Percentiles rank a stretch among this genome's conserved stretches.
Conservation (phyloP, 1,140 invertebrate genomes). For the Drosophila pallidifrons region DNA sequence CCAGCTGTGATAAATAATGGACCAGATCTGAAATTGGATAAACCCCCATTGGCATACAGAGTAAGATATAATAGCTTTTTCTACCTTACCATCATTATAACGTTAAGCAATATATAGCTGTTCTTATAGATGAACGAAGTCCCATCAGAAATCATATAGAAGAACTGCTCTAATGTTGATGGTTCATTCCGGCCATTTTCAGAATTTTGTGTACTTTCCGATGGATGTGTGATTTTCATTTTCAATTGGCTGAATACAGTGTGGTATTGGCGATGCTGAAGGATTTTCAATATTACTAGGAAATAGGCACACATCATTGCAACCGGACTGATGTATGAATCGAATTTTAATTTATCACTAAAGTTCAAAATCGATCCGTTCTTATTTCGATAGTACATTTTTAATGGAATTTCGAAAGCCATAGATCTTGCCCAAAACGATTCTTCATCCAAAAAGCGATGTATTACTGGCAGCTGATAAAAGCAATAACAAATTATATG, state of each 20-base stretch:
- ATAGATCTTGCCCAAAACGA: constrained; percentile 88
- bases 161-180: constrained; percentile 87
- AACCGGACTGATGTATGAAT: constrained; percentile 90
- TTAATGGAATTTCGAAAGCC: constrained; percentile 84
- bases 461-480: constrained; percentile 84
- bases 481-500: constrained; percentile 46
- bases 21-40: constrained; percentile 91
- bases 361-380: constrained; percentile 74
- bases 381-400: constrained; percentile 87
- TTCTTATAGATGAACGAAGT: constrained; percentile 91
- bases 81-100: constrained; percentile 95
- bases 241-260: background rate
- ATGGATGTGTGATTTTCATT: background rate
- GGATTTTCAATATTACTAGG: constrained; percentile 89
- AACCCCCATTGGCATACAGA: background rate
- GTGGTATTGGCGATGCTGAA: constrained; percentile 86
- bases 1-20: constrained; percentile 99
- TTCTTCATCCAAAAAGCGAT: constrained; percentile 88
- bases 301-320: constrained; percentile 91
- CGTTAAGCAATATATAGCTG: constrained; percentile 94
- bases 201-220: background rate
- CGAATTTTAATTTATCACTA: constrained; percentile 87
- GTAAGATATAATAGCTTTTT: background rate
- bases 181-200: constrained; percentile 28
- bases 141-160: constrained; percentile 88